Percentiles rank a stretch among this genome's conserved stretches.
Evolutionary conservation across 30 jellyfish, hydroid and myxozoan genomes (phyloP).

Genomic region (Aurelia coerulea): DNA sequence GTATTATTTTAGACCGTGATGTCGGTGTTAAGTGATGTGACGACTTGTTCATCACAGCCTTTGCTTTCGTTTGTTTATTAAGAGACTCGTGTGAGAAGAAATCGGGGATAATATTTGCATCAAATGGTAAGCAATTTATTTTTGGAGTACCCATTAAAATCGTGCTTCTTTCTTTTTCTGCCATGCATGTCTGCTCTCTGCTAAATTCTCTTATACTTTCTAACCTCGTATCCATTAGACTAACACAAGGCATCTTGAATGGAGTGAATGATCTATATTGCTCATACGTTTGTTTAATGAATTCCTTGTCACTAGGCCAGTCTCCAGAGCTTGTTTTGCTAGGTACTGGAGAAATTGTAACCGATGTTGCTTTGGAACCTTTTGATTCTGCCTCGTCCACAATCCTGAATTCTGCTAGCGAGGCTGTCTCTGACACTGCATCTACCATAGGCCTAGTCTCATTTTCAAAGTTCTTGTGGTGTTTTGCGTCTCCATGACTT

Average conservation of each 20-base stretch:
- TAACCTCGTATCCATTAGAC: constrained; percentile 32
- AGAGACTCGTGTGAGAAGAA: not conserved
- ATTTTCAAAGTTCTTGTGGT: not conserved
- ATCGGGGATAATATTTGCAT: constrained; percentile 3
- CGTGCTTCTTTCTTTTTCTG: constrained; percentile 25
- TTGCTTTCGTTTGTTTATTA: not conserved
- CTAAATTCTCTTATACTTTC: constrained; percentile 52
- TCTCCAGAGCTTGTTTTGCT: constrained; percentile 60
- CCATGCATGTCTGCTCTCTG: constrained; percentile 47
- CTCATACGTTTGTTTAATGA: constrained; percentile 72
- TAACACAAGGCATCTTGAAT: constrained; percentile 47
- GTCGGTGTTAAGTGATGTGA: constrained; percentile 1
- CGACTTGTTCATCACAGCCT: not conserved
- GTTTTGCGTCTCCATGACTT: not conserved
- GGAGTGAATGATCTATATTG: constrained; percentile 73
- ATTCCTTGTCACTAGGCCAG: constrained; percentile 69
- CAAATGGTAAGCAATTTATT: not conserved
- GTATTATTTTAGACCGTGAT: constrained; percentile 16
- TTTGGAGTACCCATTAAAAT: not conserved
- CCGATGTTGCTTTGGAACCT: not conserved
- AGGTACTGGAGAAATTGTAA: constrained; percentile 37
- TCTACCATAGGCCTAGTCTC: not conserved
- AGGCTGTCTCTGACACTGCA: not conserved
- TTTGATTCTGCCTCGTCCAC: not conserved
- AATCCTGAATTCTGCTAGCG: not conserved